Conservation (phyloP, 1,140 invertebrate genomes). For the Mycetomoellerius zeteki region DNA sequence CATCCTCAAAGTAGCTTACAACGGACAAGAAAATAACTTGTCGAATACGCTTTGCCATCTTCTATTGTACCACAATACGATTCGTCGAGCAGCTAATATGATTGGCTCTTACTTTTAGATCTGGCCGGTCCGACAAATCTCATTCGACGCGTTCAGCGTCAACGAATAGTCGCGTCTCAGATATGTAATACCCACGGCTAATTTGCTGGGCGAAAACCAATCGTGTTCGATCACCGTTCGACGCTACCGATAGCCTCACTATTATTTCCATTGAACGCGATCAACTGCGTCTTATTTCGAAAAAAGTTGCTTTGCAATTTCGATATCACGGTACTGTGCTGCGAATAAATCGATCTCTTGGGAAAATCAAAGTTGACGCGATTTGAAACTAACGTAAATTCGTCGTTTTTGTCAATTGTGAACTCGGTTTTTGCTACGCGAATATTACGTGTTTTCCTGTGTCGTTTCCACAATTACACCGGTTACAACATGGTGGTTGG, state of each 20-base stretch:
- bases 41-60: not conserved
- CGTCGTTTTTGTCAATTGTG: not conserved
- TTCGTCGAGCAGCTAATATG: not conserved
- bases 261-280: not conserved
- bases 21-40: not conserved
- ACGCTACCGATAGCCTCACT: not conserved
- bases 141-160: not conserved
- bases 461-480: not conserved
- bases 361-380: not conserved
- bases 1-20: not conserved
- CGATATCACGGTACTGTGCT: not conserved
- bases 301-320: not conserved
- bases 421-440: not conserved
- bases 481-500: slow-evolving; percentile 18
- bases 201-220: not conserved
- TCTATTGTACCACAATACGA: not conserved
- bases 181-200: not conserved
- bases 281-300: not conserved
- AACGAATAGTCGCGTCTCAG: not conserved
- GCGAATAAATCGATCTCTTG: not conserved
- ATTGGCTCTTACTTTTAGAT: slow-evolving; percentile 13
- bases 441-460: not conserved
- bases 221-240: not conserved
- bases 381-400: not conserved
- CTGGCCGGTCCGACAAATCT: not conserved